Base-by-base conservation (phyloP, 2,113 vertebrate genomes). In the Donacobius atricapilla region DNA sequence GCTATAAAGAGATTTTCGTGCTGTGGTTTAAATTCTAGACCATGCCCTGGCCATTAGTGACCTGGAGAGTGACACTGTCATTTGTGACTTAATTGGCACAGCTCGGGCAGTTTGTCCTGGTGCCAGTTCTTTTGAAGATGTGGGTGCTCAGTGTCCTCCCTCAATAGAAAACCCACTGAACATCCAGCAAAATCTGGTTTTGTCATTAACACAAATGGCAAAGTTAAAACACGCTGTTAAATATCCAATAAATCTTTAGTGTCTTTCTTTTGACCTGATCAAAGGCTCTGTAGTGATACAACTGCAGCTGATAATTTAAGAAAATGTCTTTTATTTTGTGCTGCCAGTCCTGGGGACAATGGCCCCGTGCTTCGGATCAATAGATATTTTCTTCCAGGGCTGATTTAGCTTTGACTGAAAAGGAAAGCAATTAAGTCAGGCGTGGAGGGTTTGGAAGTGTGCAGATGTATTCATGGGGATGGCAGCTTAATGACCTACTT, bases 321-420 rank as follows among this genome's bases (percentile, higher is more conserved):
- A 50, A 66, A 76, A 56, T 9, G 20, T 35, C 73, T 92, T 69
- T 76, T 51, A 75, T 92, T 79, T 82, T 84, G 73, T 44, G 28
- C 78, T 3, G 16, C 39, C 78, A 18, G 69, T 53, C 70, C 78
- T 23, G 39, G 63, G 70, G 40, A 60, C 70, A 68, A 94, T 91
- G 37, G 45, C 65, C 35, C 37, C 15, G 47, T n/a, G 66, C 23
- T 60, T 54, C 89, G 57, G 61, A 94, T 96, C 93, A 87, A 87
- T 81, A 84, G 69, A 73, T 65, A 82, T 75, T 94, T 94, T 70
- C 71, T 84, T 82, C 47, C 71, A 70, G 87, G 28, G 91, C 63
- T 89, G 84, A 90, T 95, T 94, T 93, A 93, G 92, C 75, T 80
- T 70, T 85, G 83, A 85, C 76, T 93, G 87, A 57, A 91, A 94